phyloP scores from a whole-genome alignment of 2,113 vertebrate species.

The Salvelinus namaycush region DNA sequence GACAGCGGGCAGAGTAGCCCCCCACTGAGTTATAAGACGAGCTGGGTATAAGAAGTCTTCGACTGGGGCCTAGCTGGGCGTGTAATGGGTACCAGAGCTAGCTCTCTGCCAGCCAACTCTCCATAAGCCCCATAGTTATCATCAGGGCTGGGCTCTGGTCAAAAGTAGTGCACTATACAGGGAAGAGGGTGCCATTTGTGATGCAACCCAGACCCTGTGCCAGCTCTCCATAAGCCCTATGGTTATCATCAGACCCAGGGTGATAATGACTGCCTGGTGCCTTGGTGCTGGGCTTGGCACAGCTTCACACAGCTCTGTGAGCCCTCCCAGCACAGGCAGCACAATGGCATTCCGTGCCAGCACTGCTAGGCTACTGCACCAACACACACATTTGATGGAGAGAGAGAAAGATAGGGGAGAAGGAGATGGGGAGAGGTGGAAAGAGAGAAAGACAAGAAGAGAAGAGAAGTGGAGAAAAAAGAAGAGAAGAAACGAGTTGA shows the following conservation, averaged over 20 bases:
- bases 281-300: slow-evolving; percentile 52
- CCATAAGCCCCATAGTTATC: no score
- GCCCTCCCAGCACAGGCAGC: slow-evolving; percentile 30
- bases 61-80: slow-evolving; percentile 30
- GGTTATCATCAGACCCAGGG: slow-evolving; percentile 60
- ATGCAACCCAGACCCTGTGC: slow-evolving; percentile 44
- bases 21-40: slow-evolving; percentile 57
- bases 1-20: slow-evolving; percentile 35
- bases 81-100: no score
- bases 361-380: slow-evolving; percentile 20
- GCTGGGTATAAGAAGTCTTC: slow-evolving; percentile 23
- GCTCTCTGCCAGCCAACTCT: no score
- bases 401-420: slow-evolving; percentile 31
- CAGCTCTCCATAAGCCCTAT: slow-evolving; percentile 55
- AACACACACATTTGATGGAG: slow-evolving; percentile 32
- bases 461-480: slow-evolving; percentile 19
- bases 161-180: no score
- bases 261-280: slow-evolving; percentile 51
- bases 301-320: slow-evolving; percentile 53
- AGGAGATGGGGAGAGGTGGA: slow-evolving; percentile 10
- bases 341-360: slow-evolving; percentile 63
- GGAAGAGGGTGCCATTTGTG: no score
- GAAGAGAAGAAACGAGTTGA: slow-evolving; percentile 3
- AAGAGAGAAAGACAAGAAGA: background rate
- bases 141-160: no score